These are phyloP conservation scores for Oryzias celebensis DNA, from an alignment of 2,113 vertebrate species.

Conservation along the genomic window DNA sequence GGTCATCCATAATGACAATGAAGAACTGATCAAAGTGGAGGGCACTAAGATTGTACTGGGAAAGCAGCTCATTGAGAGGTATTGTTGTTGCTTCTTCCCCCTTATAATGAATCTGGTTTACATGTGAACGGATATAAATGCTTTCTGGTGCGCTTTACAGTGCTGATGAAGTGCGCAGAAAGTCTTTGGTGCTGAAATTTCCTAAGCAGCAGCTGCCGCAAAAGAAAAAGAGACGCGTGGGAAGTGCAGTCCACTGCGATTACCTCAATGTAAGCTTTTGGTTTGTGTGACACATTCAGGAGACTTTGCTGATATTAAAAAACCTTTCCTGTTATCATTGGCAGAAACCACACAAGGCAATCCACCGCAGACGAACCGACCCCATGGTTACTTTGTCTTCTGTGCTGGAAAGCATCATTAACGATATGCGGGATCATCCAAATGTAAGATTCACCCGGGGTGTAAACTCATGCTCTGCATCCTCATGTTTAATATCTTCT, in stretches of 20 bases:
- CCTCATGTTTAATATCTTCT: background rate
- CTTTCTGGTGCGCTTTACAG: constrained; percentile 61
- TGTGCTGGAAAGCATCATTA: constrained; percentile 94
- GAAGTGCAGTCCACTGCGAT: constrained; percentile 94
- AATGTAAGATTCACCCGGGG: constrained; percentile 80
- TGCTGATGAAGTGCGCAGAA: constrained; percentile 95
- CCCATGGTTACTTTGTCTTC: constrained; percentile 98
- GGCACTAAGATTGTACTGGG: constrained; percentile 98
- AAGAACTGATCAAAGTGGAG: constrained; percentile 98
- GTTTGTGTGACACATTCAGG: background rate
- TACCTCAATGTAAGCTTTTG: constrained; percentile 89
- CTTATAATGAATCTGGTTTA: too few species aligned
- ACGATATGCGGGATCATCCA: constrained; percentile 94
- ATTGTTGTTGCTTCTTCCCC: constrained; percentile 1
- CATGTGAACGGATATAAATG: too few species aligned
- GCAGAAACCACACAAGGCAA: constrained; percentile 96
- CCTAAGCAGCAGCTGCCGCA: constrained; percentile 96
- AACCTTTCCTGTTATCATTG: background rate
- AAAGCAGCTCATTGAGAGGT: constrained; percentile 98
- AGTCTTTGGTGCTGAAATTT: constrained; percentile 97
- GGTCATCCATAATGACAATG: constrained; percentile 96
- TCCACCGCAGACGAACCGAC: constrained; percentile 94
- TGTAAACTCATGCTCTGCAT: too few species aligned
- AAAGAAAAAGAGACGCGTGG: constrained; percentile 95
- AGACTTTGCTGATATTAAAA: background rate